Evolutionary conservation across 1,140 invertebrate genomes (phyloP).

Genomic region (Steinernema khuongi): DNA sequence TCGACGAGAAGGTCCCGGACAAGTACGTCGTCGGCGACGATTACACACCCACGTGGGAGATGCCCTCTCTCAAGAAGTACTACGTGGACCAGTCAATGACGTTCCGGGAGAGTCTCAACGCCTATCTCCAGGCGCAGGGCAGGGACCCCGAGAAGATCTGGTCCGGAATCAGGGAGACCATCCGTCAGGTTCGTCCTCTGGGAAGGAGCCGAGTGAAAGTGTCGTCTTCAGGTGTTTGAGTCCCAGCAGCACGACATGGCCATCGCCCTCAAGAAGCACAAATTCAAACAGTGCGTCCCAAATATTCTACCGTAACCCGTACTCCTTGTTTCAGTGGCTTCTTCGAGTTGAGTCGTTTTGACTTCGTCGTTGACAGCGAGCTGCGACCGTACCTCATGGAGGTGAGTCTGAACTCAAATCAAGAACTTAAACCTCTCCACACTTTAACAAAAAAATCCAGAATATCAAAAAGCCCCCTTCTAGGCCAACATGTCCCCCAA

Average conservation of each 20-base stretch:
- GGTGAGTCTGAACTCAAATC: too few relatives aligned
- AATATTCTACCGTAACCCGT: neutral
- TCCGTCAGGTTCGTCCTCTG: conserved; percentile 72
- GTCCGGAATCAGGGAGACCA: conserved; percentile 74
- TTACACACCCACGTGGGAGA: conserved; percentile 86
- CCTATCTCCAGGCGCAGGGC: conserved; percentile 68
- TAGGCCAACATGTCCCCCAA: conserved; percentile 95
- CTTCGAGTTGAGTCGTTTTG: conserved; percentile 88
- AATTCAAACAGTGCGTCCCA: conserved; percentile 60
- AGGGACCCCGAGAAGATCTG: conserved; percentile 71
- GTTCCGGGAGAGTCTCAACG: conserved; percentile 81
- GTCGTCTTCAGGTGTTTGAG: conserved; percentile 39
- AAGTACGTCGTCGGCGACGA: conserved; percentile 92
- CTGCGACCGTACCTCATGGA: conserved; percentile 83
- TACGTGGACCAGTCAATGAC: conserved; percentile 73
- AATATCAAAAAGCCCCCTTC: conserved; percentile 31
- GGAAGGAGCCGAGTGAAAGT: conserved; percentile 68
- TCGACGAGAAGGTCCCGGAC: conserved; percentile 72
- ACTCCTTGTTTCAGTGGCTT: conserved; percentile 67
- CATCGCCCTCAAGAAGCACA: conserved; percentile 60
- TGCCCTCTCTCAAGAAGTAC: conserved; percentile 74
- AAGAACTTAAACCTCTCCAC: too few relatives aligned
- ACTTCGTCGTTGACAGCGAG: conserved; percentile 82
- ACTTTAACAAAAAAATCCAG: neutral
- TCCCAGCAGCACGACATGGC: conserved; percentile 36